Evolutionary conservation across 2,797 vertebrate species (phyloP).

Genomic region (Anableps anableps): DNA sequence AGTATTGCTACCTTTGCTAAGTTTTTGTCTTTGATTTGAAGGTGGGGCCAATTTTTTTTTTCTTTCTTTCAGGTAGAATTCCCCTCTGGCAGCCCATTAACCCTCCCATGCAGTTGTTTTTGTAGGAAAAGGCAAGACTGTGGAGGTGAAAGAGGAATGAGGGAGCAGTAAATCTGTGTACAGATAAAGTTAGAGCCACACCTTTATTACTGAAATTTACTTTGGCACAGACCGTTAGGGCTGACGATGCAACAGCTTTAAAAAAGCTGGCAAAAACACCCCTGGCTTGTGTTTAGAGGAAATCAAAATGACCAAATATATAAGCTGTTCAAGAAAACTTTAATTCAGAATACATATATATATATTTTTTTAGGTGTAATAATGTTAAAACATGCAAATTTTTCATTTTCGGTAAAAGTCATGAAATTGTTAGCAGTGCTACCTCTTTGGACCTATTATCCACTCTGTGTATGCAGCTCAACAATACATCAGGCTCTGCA

Average conservation of each 20-base stretch:
- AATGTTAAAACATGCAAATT: background rate
- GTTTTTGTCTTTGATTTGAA: constrained; percentile 7
- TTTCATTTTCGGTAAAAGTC: background rate
- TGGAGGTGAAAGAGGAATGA: constrained; percentile 7
- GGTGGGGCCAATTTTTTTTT: constrained; percentile 36
- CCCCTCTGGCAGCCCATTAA: constrained; percentile 35
- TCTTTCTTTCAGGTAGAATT: constrained; percentile 23
- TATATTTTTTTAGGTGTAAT: background rate
- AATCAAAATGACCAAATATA: background rate
- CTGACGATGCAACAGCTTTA: background rate
- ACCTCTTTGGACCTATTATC: background rate
- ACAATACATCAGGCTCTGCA: background rate
- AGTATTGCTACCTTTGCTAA: background rate
- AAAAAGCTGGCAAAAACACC: background rate
- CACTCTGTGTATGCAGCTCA: background rate
- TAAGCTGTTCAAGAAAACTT: background rate
- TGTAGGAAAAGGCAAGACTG: constrained; percentile 14
- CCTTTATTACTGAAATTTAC: constrained; percentile 30
- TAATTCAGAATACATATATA: background rate
- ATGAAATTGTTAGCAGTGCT: no score
- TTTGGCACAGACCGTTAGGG: constrained; percentile 5
- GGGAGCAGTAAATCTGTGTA: constrained; percentile 19
- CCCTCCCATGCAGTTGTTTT: constrained; percentile 40
- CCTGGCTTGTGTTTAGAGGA: background rate
- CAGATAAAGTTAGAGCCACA: constrained; percentile 24